Base-by-base conservation (phyloP, 1,140 invertebrate species). In the Yoshiicerus persimilis region DNA sequence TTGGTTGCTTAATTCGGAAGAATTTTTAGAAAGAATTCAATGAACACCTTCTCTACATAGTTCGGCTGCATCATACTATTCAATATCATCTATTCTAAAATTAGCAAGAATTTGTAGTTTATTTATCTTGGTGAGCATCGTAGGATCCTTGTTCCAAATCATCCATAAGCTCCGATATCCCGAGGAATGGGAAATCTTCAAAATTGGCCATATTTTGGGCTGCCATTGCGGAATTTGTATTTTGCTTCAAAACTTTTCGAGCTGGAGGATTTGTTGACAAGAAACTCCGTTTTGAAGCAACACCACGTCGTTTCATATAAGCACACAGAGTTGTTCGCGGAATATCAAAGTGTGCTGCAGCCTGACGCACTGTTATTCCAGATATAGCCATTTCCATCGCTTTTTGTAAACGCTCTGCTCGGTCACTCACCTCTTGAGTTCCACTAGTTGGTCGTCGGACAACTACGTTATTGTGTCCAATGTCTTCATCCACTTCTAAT, bases 241-340 rank as follows among this genome's bases (percentile, higher is more conserved):
- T 86, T 85, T 11, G 56, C 23, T 27, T 27, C 36, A 41, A 66
- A 3, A 64, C 86, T 66, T 56, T 86, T 32, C 36, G 83, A 32
- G 36, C 39, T 39, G 62, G 39, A 27, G 75, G 36, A 34, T 34
- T 36, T n/a, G 86, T 66, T 23, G 87, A 86, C 9, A 88, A 86
- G 41, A 89, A 90, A 38, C 89, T 87, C 16, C 88, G 66, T 56
- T 90, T 90, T 34, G 88, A 62, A 75, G 89, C 86, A 5, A 91
- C 75, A 0, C 90, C 90, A 36, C 87, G 88, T 64, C 89, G 38
- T 47, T 91, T 91, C 89, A 91, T 90, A 62, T 91, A 91, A 36
- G 90, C 90, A 84, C 90, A 91, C 6, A 91, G 64, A 36, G 90
- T 91, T 5, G 90, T 91, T 56, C 90, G 38, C 2, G 89, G 89